Evolutionary conservation across 2,113 vertebrate genomes (phyloP).

Genomic region (Pelmatolapia mariae): DNA sequence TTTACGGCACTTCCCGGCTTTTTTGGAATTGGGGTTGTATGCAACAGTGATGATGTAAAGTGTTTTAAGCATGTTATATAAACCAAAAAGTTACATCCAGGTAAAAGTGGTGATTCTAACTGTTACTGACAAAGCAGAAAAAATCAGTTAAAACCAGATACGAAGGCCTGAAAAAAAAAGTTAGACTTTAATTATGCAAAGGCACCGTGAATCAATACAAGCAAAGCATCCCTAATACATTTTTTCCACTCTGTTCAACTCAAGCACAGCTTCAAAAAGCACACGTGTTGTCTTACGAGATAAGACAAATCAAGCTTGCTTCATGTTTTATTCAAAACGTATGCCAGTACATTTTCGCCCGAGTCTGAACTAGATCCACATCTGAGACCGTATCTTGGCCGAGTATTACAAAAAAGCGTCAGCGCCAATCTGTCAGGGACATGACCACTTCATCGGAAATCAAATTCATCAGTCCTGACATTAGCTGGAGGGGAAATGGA

Average conservation of each 20-base stretch:
- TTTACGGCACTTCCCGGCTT: accelerated
- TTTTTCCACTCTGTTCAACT: neutral
- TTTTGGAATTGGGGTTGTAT: neutral
- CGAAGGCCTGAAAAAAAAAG: neutral
- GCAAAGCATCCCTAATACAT: neutral
- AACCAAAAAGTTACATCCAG: neutral
- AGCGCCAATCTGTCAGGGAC: neutral
- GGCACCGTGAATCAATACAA: neutral
- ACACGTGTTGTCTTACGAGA: neutral
- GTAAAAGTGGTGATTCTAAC: neutral
- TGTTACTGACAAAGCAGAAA: neutral
- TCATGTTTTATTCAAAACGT: slow-evolving; percentile 39
- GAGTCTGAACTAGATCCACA: slow-evolving; percentile 9
- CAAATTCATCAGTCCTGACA: slow-evolving; percentile 22
- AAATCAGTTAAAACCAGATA: neutral
- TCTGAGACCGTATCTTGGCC: slow-evolving; percentile 19
- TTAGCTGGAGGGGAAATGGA: slow-evolving; percentile 1
- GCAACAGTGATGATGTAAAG: neutral
- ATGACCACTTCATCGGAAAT: slow-evolving; percentile 10
- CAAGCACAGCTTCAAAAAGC: neutral
- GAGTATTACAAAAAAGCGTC: neutral
- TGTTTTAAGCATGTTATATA: accelerated
- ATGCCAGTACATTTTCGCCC: neutral
- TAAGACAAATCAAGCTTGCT: neutral
- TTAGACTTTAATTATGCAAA: slow-evolving; percentile 7